Conservation (phyloP, 1,140 invertebrate genomes). For the Palaemon carinicauda region DNA sequence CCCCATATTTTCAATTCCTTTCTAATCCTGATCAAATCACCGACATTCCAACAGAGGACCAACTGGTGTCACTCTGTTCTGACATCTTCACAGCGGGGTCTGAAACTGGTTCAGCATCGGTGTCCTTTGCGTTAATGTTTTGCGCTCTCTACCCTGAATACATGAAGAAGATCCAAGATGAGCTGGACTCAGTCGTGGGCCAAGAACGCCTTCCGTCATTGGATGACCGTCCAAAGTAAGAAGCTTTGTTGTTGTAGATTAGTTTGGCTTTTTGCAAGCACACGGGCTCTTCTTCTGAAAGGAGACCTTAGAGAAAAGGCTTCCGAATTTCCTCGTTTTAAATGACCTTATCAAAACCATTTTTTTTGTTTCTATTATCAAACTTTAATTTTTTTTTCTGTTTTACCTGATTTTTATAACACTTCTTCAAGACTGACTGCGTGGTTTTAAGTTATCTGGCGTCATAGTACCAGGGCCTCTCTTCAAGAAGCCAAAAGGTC, state of each 20-base stretch:
- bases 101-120: constrained; percentile 35
- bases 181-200: constrained; percentile 86
- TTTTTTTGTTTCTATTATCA: constrained; percentile 81
- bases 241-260: no score
- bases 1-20: no score
- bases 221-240: constrained; percentile 81
- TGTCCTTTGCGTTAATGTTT: constrained; percentile 42
- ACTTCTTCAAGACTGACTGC: no score
- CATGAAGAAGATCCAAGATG: constrained; percentile 83
- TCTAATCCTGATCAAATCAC: neutral
- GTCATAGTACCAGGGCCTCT: no score
- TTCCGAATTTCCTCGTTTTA: no score
- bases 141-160: constrained; percentile 85
- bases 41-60: constrained; percentile 44
- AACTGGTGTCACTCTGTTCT: constrained; percentile 55
- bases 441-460: no score
- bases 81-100: constrained; percentile 71
- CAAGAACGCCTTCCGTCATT: constrained; percentile 77
- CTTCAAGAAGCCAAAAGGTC: no score
- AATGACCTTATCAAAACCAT: no score
- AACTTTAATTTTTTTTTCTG: constrained; percentile 65
- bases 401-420: no score
- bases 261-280: no score
- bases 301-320: no score
- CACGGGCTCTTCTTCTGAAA: no score